Base-by-base conservation (phyloP, 2,113 vertebrate genomes). In the Cephalopterus ornatus region DNA sequence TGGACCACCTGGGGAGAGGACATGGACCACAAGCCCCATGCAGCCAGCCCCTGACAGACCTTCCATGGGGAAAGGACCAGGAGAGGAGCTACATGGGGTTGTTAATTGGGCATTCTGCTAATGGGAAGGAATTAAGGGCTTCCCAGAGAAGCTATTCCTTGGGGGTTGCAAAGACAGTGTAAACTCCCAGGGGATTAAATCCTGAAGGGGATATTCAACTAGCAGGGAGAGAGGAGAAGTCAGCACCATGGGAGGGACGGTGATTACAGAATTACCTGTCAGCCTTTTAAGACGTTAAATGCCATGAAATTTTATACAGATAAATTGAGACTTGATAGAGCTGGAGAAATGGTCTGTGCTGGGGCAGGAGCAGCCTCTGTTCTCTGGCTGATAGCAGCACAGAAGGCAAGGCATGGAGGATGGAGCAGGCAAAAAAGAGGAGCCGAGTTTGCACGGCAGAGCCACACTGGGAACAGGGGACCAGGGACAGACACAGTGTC, bases 21-120 rank as follows among this genome's bases (percentile, higher is more conserved):
- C 19, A 80, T 0, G 27, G 68, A 70, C 6, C 26, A 20, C 24
- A 23, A 70, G 0, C 19, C 21, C 30, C 44, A 11, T 0, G 1
- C 27, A 61, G 55, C 16, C 73, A 70, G 67, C 11, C 26, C 30
- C 26, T 46, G 50, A 56, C 2, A 4, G 67, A 62, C 4, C 30
- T 73, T 32, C 63, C 9, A 4, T 0, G 2, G 46, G 35, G n/a
- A 77, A 58, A 49, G 39, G 26, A 88, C 21, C 72, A 81, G 47
- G 33, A 70, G 13, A 81, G 52, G 16, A 78, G 35, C 19, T 71
- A 59, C 3, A 0, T 63, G 18, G 56, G 21, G 6, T 2, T 50
- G 26, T 92, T 75, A 91, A 77, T 21, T 4, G 11, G 33, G 66
- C 49, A 46, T 75, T 50, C 37, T 4, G 9, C 58, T 76, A 32